Percentiles rank a stretch among this genome's conserved stretches.
Conservation (phyloP, 2,888 invertebrate species). For the Eupithecia dodoneata region DNA sequence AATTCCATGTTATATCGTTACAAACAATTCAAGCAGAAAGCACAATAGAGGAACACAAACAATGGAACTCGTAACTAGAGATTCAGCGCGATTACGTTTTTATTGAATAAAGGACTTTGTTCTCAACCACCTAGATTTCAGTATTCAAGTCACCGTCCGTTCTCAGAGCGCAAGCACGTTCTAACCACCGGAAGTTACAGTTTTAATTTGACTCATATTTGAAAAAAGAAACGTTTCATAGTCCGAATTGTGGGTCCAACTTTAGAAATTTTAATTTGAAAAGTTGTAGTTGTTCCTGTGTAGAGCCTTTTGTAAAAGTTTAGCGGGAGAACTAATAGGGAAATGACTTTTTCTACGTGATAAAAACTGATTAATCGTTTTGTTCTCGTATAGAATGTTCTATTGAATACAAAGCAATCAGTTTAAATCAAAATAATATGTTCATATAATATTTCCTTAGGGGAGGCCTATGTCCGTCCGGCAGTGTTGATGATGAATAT, state of each 20-base stretch:
- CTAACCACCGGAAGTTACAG: conserved; percentile 30
- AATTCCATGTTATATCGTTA: neutral
- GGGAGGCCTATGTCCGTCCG: too few relatives aligned
- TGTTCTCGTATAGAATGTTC: too few relatives aligned
- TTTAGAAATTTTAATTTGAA: neutral
- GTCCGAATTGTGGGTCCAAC: neutral
- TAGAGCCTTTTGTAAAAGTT: neutral
- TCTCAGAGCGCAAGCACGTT: conserved; percentile 4
- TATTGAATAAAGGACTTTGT: neutral
- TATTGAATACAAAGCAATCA: too few relatives aligned
- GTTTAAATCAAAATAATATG: too few relatives aligned
- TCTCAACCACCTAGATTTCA: neutral
- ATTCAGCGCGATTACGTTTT: conserved; percentile 4
- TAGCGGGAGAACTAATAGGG: neutral
- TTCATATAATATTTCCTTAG: too few relatives aligned
- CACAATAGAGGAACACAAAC: neutral
- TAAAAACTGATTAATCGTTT: too few relatives aligned
- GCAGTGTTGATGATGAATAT: too few relatives aligned
- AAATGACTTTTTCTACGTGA: neutral
- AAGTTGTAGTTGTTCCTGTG: conserved; percentile 27
- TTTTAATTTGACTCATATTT: conserved; percentile 26
- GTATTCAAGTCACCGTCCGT: neutral
- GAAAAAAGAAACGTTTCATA: neutral
- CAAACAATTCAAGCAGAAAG: neutral
- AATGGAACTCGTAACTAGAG: conserved; percentile 5